Conservation (phyloP, 1,140 invertebrate species). For the Manduca sexta region DNA sequence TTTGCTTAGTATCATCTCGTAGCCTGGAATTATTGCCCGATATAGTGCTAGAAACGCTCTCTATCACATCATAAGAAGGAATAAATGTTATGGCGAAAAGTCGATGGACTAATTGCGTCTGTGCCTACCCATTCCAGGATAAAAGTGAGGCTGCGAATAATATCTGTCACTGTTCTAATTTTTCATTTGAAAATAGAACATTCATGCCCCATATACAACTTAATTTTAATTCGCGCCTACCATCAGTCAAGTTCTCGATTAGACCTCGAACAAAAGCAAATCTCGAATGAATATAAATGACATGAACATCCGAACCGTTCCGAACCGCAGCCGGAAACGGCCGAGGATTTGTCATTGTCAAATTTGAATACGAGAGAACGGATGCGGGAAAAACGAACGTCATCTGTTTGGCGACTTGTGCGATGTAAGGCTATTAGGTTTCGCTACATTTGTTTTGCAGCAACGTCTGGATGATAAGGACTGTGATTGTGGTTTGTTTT, state of each 20-base stretch:
- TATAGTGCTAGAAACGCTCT: no score
- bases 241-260: conserved; percentile 26
- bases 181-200: no score
- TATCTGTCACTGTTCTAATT: no score
- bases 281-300: conserved; percentile 62
- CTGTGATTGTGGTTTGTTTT: no score
- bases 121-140: no score
- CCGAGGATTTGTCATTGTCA: conserved; percentile 66
- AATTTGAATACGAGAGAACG: conserved; percentile 62
- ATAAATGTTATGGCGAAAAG: no score
- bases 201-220: background rate
- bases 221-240: conserved; percentile 32
- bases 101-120: no score
- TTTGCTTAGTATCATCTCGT: no score
- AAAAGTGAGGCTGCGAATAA: no score
- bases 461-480: background rate
- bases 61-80: no score
- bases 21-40: no score
- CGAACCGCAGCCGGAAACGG: conserved; percentile 60
- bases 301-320: conserved; percentile 45
- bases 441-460: conserved; percentile 1
- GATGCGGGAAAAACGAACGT: conserved; percentile 59
- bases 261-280: conserved; percentile 26
- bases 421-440: conserved; percentile 6
- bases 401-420: conserved; percentile 37